These are phyloP conservation scores for Augochlora pura DNA, from an alignment of 1,140 invertebrate genomes.

Conservation along the genomic window DNA sequence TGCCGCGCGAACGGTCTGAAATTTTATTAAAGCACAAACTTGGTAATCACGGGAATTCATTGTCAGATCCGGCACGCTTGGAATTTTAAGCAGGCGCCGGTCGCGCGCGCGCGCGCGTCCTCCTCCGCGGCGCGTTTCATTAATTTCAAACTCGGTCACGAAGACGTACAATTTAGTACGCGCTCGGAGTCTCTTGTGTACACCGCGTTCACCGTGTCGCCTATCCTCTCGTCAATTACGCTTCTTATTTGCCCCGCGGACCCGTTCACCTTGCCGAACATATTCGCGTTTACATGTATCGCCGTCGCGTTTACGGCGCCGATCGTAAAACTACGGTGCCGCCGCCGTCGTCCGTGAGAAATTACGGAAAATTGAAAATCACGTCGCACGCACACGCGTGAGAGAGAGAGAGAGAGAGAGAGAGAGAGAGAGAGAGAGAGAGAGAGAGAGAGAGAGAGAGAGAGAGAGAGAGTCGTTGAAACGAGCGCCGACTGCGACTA, in stretches of 20 bases:
- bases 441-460: too few species aligned
- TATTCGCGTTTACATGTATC: slow-evolving; percentile 22
- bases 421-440: too few species aligned
- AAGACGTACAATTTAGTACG: slow-evolving; percentile 34
- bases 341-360: too few species aligned
- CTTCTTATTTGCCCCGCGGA: slow-evolving; percentile 38
- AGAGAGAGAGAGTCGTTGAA: too few species aligned
- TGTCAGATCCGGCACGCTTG: background rate
- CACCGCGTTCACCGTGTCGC: background rate
- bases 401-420: too few species aligned
- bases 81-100: slow-evolving; percentile 30
- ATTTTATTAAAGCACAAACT: slow-evolving; percentile 1
- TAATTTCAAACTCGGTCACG: slow-evolving; percentile 40
- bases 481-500: too few species aligned
- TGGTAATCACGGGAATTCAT: slow-evolving; percentile 12
- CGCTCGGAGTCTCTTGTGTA: background rate
- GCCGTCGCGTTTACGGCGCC: slow-evolving; percentile 15
- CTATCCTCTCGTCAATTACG: slow-evolving; percentile 43
- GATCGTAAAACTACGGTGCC: too few species aligned
- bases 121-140: slow-evolving; percentile 29
- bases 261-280: slow-evolving; percentile 46
- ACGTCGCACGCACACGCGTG: too few species aligned
- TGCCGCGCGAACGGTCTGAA: background rate
- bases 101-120: too few species aligned
- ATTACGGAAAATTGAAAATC: too few species aligned